Evolutionary conservation across 1,140 invertebrate species (phyloP).

Genomic region (Aphelinus certus): DNA sequence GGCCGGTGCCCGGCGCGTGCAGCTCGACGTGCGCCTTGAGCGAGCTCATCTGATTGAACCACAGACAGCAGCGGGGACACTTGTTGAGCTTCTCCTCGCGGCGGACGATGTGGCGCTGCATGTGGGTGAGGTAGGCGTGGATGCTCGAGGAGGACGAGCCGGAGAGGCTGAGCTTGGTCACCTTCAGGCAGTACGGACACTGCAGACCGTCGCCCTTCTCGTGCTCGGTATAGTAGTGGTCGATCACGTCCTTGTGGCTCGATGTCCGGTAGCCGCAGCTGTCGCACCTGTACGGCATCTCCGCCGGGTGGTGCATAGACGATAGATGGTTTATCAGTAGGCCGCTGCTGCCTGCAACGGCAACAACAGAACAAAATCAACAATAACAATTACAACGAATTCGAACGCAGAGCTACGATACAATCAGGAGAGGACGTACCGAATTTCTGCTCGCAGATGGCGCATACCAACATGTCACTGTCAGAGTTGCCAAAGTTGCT

Average conservation of each 20-base stretch:
- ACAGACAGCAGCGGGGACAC: slow-evolving; percentile 75
- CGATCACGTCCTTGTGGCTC: slow-evolving; percentile 76
- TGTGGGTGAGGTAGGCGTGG: slow-evolving; percentile 59
- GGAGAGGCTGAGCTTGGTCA: slow-evolving; percentile 48
- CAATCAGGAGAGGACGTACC: slow-evolving; percentile 43
- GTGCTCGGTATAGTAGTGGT: slow-evolving; percentile 78
- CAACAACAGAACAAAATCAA: neutral
- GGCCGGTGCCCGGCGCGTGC: slow-evolving; percentile 46
- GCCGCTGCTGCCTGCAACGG: slow-evolving; percentile 48
- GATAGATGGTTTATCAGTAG: slow-evolving; percentile 80
- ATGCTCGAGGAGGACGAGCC: slow-evolving; percentile 48
- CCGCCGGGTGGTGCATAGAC: slow-evolving; percentile 76
- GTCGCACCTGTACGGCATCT: slow-evolving; percentile 83
- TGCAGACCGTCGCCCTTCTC: slow-evolving; percentile 71
- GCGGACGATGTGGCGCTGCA: slow-evolving; percentile 62
- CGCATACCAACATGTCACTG: slow-evolving; percentile 68
- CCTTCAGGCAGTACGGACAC: slow-evolving; percentile 80
- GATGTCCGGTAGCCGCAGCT: slow-evolving; percentile 79
- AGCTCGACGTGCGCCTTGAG: slow-evolving; percentile 62
- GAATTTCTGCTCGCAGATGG: slow-evolving; percentile 75
- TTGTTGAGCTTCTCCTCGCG: slow-evolving; percentile 70
- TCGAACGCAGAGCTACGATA: too few species aligned
- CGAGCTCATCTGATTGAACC: slow-evolving; percentile 75
- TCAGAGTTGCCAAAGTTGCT: slow-evolving; percentile 60
- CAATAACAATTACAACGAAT: neutral